A percentile compares a stretch with the other conserved stretches of the same genome.
Conservation (phyloP, 2,113 vertebrate species). For the Noturus placidus region DNA sequence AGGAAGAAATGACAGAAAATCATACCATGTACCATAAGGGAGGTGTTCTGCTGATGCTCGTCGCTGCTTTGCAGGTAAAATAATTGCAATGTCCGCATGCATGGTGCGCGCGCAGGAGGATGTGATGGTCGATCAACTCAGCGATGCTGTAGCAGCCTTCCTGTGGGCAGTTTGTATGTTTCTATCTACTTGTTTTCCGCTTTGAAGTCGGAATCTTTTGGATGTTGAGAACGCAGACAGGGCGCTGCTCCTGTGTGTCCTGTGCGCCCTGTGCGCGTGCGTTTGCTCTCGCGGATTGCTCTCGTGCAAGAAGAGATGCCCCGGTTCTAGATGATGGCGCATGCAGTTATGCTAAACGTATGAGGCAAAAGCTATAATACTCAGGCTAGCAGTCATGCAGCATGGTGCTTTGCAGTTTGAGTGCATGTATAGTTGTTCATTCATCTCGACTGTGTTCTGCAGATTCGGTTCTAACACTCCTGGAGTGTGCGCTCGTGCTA, state of each 20-base stretch:
- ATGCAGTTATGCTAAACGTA: not conserved
- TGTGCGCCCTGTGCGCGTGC: not conserved
- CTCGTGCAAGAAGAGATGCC: not conserved
- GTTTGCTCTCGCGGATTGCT: not conserved
- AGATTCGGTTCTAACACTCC: not conserved
- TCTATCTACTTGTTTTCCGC: not conserved
- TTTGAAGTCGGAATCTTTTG: not conserved
- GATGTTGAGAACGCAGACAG: not conserved
- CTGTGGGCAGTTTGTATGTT: not conserved
- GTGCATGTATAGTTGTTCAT: not conserved
- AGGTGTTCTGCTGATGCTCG: conserved; percentile 55
- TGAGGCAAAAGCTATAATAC: not conserved
- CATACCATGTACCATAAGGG: conserved; percentile 54
- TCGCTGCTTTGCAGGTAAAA: conserved; percentile 60
- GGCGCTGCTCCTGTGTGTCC: too few relatives aligned
- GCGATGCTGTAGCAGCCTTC: not conserved
- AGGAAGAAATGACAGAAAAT: conserved; percentile 39
- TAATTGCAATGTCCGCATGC: not conserved
- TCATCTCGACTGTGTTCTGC: not conserved
- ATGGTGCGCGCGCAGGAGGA: not conserved
- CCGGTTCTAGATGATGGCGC: not conserved
- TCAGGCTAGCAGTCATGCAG: not conserved
- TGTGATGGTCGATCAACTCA: not conserved
- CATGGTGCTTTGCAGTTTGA: not conserved
- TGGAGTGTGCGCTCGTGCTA: not conserved